Evolutionary conservation across 2,888 invertebrate genomes (phyloP).

Genomic region (Clistopyga incitator): DNA sequence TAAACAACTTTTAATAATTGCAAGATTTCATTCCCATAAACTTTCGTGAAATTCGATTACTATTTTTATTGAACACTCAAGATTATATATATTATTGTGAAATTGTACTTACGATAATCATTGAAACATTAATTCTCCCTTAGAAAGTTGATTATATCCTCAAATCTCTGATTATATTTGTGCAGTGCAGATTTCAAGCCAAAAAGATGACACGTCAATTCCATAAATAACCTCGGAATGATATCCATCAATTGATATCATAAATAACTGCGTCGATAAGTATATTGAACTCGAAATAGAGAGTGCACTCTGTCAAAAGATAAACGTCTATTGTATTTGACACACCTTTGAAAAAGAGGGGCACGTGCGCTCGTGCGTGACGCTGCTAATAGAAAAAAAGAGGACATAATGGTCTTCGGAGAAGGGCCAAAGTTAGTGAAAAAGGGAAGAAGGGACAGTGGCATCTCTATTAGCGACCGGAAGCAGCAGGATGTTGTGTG

Average conservation of each 20-base stretch:
- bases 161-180: no score
- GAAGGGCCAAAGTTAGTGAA: not conserved
- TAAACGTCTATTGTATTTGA: not conserved
- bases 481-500: not conserved
- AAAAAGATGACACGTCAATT: no score
- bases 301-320: not conserved
- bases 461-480: conserved; percentile 1
- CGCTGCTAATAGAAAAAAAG: not conserved
- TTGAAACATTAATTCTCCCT: no score
- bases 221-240: no score
- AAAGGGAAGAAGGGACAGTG: not conserved
- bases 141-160: no score
- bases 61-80: no score
- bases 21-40: no score
- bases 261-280: not conserved
- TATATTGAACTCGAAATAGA: not conserved
- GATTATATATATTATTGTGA: no score
- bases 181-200: no score
- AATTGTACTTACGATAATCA: no score
- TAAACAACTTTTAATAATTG: no score
- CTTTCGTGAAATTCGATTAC: no score
- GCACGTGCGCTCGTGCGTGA: conserved; percentile 8
- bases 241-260: not conserved
- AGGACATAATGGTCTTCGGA: not conserved
- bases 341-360: conserved; percentile 9